Conservation (phyloP, 2,888 invertebrate species). For the Ferrisia virgata region DNA sequence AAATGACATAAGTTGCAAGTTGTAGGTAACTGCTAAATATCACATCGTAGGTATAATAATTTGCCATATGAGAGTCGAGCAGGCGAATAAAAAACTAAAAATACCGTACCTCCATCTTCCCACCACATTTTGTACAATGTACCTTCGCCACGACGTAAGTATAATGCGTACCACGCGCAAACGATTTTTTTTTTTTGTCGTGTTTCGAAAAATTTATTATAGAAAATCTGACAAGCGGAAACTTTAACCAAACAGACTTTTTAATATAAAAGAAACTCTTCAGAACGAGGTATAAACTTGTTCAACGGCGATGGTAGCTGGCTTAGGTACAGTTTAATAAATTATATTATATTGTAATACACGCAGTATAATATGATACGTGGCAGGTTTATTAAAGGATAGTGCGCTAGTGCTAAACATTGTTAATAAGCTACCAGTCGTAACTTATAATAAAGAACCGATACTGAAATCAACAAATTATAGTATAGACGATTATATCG, state of each 20-base stretch:
- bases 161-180: too few relatives aligned
- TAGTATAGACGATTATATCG: too few relatives aligned
- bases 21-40: not conserved
- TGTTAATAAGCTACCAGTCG: too few relatives aligned
- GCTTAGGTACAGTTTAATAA: not conserved
- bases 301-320: not conserved
- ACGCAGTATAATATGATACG: not conserved
- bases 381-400: not conserved
- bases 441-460: too few relatives aligned
- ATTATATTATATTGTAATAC: not conserved
- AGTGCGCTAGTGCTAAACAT: too few relatives aligned
- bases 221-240: not conserved
- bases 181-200: not conserved
- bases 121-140: too few relatives aligned
- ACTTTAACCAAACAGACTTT: not conserved
- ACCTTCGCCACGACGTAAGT: too few relatives aligned
- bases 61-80: not conserved
- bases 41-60: not conserved
- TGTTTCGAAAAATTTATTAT: not conserved
- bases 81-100: not conserved
- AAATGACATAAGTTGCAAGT: not conserved
- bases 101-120: too few relatives aligned
- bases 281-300: too few relatives aligned
- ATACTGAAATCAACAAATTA: too few relatives aligned
- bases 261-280: not conserved